phyloP scores from a whole-genome alignment of 2,888 invertebrate species.

The Gastrophysa polygoni region DNA sequence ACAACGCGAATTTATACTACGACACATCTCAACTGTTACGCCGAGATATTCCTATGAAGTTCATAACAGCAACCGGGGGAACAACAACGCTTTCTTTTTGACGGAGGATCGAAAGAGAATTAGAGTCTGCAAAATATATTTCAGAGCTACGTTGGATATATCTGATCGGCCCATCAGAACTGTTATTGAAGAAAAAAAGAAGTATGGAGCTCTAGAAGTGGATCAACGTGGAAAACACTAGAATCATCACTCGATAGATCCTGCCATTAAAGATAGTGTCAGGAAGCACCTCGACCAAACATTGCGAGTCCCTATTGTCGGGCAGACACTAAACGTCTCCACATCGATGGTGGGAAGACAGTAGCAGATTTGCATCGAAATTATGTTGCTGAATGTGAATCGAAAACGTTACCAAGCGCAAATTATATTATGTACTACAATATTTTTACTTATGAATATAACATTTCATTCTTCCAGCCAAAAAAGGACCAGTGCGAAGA shows the following conservation, averaged over 20 bases:
- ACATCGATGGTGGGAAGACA: slow-evolving; percentile 18
- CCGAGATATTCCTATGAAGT: slow-evolving; percentile 13
- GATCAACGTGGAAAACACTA: slow-evolving; percentile 1
- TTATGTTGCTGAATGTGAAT: slow-evolving; percentile 12
- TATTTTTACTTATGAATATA: slow-evolving; percentile 10
- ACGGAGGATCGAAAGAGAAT: neutral
- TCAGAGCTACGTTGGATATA: slow-evolving; percentile 13
- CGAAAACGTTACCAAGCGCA: slow-evolving; percentile 4
- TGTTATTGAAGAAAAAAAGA: neutral
- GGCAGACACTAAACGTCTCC: neutral
- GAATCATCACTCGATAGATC: neutral
- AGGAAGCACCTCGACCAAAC: neutral
- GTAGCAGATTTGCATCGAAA: slow-evolving; percentile 10
- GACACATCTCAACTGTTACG: slow-evolving; percentile 4
- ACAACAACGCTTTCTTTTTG: slow-evolving; percentile 15
- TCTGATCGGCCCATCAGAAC: slow-evolving; percentile 15
- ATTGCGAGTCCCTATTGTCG: neutral
- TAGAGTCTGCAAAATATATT: slow-evolving; percentile 13
- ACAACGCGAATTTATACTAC: slow-evolving; percentile 13
- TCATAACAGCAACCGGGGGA: slow-evolving; percentile 11
- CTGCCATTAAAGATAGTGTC: neutral
- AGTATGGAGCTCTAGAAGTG: neutral
- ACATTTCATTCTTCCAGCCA: slow-evolving; percentile 6
- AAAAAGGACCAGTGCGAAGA: neutral
- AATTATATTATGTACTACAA: slow-evolving; percentile 12